Base-by-base conservation (phyloP, 2,888 invertebrate species). In the Trachelus iudaicus region DNA sequence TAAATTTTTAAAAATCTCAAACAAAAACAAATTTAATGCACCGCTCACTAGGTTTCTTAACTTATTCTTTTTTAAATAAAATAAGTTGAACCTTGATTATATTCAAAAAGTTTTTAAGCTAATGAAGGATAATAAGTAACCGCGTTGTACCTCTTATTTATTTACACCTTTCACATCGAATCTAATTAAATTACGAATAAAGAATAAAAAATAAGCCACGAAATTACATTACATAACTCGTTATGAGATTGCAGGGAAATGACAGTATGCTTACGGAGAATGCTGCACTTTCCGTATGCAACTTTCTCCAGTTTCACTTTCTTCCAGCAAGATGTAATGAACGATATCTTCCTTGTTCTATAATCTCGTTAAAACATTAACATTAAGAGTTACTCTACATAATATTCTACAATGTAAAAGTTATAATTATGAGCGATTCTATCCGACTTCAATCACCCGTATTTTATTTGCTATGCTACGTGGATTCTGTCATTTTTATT, bases 231-330 rank as follows among this genome's bases (percentile, higher is more conserved):
- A 81, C 80, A 80, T 82, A 86, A 88, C 71, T 13, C 76, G 77
- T 82, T 85, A 83, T 80, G 83, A 81, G 81, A 86, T 87, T 85
- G 9, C 23, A 81, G 84, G 81, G 78, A 82, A 81, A 83, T 82
- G 81, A 83, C 80, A 76, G 82, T 73, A 80, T 75, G 80, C 81
- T 79, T 83, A 79, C 84, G 69, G 82, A 79, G 82, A 83, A 81
- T 40, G 35, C 77, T 81, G 82, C 78, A 77, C 82, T 83, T 87
- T 88, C 87, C 89, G 88, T 82, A 79, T 82, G 78, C 86, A 87
- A 90, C 90, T 90, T 90, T 90, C 90, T 89, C 90, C 84, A 85
- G 83, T 88, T 87, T 87, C 87, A 90, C 90, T 90, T 89, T 88
- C 88, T 84, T 89, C 78, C 79, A 81, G 35, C 34, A 33, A 13